These are phyloP conservation scores for Cabera pusaria DNA, from an alignment of 2,888 invertebrate species.

Conservation along the genomic window DNA sequence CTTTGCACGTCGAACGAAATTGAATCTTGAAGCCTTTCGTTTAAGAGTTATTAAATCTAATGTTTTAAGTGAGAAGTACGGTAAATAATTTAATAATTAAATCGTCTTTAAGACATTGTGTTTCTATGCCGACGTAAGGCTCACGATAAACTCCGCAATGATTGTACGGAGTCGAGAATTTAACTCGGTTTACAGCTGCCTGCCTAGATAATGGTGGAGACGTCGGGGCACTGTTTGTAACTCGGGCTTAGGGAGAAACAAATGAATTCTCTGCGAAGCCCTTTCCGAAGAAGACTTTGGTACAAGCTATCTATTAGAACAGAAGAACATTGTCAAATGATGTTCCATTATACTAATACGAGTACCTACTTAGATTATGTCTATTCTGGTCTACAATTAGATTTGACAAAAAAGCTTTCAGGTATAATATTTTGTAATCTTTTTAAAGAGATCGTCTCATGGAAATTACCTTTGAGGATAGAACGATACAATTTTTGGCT, in stretches of 20 bases:
- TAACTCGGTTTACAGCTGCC: conserved; percentile 13
- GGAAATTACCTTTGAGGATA: too few relatives aligned
- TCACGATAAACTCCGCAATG: conserved; percentile 26
- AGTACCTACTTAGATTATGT: too few relatives aligned
- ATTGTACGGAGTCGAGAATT: conserved; percentile 7
- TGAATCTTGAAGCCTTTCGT: neutral
- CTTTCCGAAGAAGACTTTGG: neutral
- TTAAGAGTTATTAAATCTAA: conserved; percentile 6
- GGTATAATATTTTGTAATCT: too few relatives aligned
- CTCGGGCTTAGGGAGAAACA: neutral
- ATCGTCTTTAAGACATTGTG: conserved; percentile 44
- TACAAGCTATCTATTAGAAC: too few relatives aligned
- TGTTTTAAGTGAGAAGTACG: conserved; percentile 25
- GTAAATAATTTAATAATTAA: conserved; percentile 61
- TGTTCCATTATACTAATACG: too few relatives aligned
- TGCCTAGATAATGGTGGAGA: conserved; percentile 6
- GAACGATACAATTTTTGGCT: too few relatives aligned
- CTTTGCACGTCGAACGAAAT: conserved; percentile 7
- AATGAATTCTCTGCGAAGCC: neutral
- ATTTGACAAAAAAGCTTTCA: too few relatives aligned
- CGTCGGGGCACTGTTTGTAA: conserved; percentile 5
- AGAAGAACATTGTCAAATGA: too few relatives aligned
- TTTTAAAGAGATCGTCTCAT: too few relatives aligned
- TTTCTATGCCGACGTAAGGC: conserved; percentile 46
- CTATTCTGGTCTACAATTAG: too few relatives aligned